Conservation (phyloP, 2,113 vertebrate species). For the Cnemophilus loriae region DNA sequence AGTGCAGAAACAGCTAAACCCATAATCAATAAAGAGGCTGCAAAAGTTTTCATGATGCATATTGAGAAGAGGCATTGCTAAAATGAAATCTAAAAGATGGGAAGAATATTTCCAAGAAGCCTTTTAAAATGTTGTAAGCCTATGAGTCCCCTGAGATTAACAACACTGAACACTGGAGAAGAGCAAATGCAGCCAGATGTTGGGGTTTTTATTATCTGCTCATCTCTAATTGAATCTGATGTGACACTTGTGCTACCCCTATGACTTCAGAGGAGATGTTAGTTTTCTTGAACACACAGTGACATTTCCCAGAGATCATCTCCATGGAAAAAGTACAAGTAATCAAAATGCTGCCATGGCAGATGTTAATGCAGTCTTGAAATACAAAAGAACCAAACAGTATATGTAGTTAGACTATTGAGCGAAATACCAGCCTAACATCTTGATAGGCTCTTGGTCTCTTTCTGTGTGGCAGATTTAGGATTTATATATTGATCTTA, state of each 20-base stretch:
- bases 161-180: neutral
- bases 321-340: neutral
- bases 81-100: neutral
- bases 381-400: neutral
- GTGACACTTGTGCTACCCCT: neutral
- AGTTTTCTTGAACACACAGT: constrained; percentile 4
- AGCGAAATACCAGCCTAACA: neutral
- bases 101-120: neutral
- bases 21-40: neutral
- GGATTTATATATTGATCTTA: neutral
- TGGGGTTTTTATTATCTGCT: constrained; percentile 15
- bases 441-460: neutral
- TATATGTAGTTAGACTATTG: neutral
- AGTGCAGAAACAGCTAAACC: neutral
- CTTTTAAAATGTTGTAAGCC: neutral
- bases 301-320: neutral
- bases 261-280: constrained; percentile 8
- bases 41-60: neutral
- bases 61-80: neutral
- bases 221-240: constrained; percentile 28
- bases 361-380: neutral
- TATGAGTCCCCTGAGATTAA: neutral
- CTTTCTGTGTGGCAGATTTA: neutral
- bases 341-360: neutral
- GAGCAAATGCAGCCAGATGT: constrained; percentile 10